These are phyloP conservation scores for Brachypalpus laphriformis DNA, from an alignment of 2,888 invertebrate genomes.

Conservation along the genomic window DNA sequence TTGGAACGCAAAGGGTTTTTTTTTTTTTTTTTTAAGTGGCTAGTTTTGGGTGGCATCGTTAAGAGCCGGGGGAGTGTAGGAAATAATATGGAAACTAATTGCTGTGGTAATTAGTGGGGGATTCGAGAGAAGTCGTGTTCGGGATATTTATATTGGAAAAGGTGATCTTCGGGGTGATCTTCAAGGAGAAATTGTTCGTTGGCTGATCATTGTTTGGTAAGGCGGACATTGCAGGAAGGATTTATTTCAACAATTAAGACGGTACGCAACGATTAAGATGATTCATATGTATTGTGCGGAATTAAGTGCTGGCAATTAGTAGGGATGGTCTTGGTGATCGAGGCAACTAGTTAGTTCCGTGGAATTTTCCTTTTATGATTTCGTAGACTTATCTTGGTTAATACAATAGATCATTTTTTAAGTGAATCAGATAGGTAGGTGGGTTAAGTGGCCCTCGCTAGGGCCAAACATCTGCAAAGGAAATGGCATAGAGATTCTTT, in stretches of 20 bases:
- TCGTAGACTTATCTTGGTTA: too few species aligned
- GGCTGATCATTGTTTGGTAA: slow-evolving; percentile 14
- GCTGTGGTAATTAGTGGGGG: slow-evolving; percentile 66
- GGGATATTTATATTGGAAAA: slow-evolving; percentile 28
- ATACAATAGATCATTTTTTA: too few species aligned
- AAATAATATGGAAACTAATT: slow-evolving; percentile 69
- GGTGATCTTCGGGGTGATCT: slow-evolving; percentile 59
- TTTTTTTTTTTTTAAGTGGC: slow-evolving; percentile 5
- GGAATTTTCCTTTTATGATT: too few species aligned
- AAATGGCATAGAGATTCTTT: too few species aligned
- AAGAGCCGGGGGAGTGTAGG: slow-evolving; percentile 61
- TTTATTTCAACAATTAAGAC: slow-evolving; percentile 59
- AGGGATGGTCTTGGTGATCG: too few species aligned
- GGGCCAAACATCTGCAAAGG: too few species aligned
- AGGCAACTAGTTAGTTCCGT: too few species aligned
- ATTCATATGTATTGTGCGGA: slow-evolving; percentile 29
- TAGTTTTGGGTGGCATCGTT: slow-evolving; percentile 65
- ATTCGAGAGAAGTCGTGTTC: slow-evolving; percentile 55
- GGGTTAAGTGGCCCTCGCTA: too few species aligned
- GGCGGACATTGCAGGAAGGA: slow-evolving; percentile 13
- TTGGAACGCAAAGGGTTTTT: slow-evolving; percentile 41
- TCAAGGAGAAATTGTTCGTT: slow-evolving; percentile 1
- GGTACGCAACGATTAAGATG: slow-evolving; percentile 37
- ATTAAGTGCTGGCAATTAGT: slow-evolving; percentile 57
- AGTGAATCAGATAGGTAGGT: too few species aligned